Percentiles rank a stretch among this genome's conserved stretches.
Conservation (phyloP, 2,888 invertebrate species). For the Erannis defoliaria region DNA sequence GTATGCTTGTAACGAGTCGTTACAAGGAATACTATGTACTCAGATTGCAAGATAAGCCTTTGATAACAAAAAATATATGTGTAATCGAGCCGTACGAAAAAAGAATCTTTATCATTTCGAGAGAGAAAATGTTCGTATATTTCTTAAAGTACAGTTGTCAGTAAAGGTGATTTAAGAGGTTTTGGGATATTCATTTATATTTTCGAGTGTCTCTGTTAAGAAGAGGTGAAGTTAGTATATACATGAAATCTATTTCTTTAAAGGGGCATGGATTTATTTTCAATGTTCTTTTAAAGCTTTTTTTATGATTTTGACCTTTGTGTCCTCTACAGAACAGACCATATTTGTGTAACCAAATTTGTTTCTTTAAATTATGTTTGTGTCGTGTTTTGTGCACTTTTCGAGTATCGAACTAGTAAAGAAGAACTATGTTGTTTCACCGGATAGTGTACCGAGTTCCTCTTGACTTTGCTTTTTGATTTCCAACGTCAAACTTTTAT, state of each 20-base stretch:
- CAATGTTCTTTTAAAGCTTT: too few relatives aligned
- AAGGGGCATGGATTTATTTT: too few relatives aligned
- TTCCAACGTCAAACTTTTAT: too few relatives aligned
- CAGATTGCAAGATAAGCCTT: conserved; percentile 72
- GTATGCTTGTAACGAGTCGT: conserved; percentile 68
- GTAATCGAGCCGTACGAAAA: conserved; percentile 58
- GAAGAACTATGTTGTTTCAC: too few relatives aligned
- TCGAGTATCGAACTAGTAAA: too few relatives aligned
- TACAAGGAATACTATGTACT: conserved; percentile 74
- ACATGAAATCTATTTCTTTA: background rate
- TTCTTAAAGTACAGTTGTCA: conserved; percentile 28
- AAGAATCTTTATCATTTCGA: conserved; percentile 43
- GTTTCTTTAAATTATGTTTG: too few relatives aligned
- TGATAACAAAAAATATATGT: conserved; percentile 57
- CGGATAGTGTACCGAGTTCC: too few relatives aligned
- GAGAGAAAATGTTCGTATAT: conserved; percentile 32
- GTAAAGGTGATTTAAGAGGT: conserved; percentile 30
- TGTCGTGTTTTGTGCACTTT: too few relatives aligned
- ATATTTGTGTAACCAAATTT: too few relatives aligned
- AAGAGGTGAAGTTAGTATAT: background rate
- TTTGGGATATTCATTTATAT: conserved; percentile 1
- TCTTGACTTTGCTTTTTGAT: too few relatives aligned
- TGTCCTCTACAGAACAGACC: too few relatives aligned
- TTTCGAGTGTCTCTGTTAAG: background rate
- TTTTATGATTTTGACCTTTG: too few relatives aligned